Conservation (phyloP, 2,113 vertebrate species). For the pig (Sus scrofa) region DNA sequence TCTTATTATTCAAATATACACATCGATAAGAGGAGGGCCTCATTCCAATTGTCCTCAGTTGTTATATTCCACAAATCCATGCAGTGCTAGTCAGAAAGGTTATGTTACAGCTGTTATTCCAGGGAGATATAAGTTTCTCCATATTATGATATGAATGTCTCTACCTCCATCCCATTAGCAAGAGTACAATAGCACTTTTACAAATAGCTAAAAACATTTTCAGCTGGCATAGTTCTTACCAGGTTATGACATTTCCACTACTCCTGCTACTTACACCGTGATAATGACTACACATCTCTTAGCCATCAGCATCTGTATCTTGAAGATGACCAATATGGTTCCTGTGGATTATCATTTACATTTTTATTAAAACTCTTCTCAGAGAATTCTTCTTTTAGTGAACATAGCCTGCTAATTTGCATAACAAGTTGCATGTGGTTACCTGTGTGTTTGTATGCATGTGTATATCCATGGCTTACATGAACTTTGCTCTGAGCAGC, state of each 20-base stretch:
- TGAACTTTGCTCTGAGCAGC: background rate
- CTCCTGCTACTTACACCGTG: background rate
- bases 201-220: background rate
- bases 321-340: background rate
- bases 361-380: conserved; percentile 61
- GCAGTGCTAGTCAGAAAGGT: background rate
- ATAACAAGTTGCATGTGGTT: background rate
- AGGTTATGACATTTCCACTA: background rate
- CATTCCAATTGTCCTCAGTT: background rate
- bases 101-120: background rate
- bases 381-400: conserved; percentile 5
- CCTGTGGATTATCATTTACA: background rate
- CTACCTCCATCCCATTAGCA: background rate
- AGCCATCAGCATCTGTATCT: background rate
- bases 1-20: background rate
- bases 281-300: background rate
- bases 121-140: background rate
- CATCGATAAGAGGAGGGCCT: background rate
- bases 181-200: background rate
- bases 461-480: background rate
- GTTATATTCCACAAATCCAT: background rate
- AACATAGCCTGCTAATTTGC: conserved; percentile 24
- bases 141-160: background rate
- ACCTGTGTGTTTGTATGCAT: background rate
- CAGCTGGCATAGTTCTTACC: background rate